Evolutionary conservation across 2,797 vertebrate genomes (phyloP), one percentile per base, ranked within the genome.

Genomic region (Bucorvus abyssinicus): DNA sequence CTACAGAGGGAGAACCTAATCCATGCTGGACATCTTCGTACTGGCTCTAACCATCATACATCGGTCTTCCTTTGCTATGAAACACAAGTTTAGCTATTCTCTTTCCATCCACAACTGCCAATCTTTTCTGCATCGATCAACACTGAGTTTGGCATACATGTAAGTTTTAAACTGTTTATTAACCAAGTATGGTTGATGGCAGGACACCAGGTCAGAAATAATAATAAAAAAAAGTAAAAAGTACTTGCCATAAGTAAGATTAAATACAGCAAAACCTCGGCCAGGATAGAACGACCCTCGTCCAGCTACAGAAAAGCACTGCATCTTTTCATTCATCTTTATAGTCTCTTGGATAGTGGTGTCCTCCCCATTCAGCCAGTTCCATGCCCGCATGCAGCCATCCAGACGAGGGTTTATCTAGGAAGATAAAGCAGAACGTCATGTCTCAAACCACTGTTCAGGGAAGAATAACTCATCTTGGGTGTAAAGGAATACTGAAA

Each of bases 401-500:
- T 99, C 99, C 86, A 99, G 96, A 34, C 99, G 98, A 14, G 99
- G 98, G 96, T 99, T 99, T 92, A 99, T 98, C 99, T 99, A 73
- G 45, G 61, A 86, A 94, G 55, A 95, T 7, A 94, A 87, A 83
- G 61, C 57, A 80, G 32, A 16, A 42, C 26, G 70, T 76, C 40
- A 84, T 1, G n/a, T 42, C 57, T 95, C 76, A 84, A 82, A 68
- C 14, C 16, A 19, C 6, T 45, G 9, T 36, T 49, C 70, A 24
- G 26, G 44, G 53, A 80, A 56, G 56, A 81, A 38, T 14, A 77
- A 65, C n/a, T 20, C 14, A 67, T 83, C 79, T 17, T 7, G 34
- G 9, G 34, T 55, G 49, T 40, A 88, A 69, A 49, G 15, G 23
- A 77, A 82, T 34, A 42, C 19, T 15, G 27, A 73, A 12, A 38